Evolutionary conservation across 2,888 invertebrate species (phyloP), one percentile per base, ranked within the genome.

Genomic region (Chironomus tentans): DNA sequence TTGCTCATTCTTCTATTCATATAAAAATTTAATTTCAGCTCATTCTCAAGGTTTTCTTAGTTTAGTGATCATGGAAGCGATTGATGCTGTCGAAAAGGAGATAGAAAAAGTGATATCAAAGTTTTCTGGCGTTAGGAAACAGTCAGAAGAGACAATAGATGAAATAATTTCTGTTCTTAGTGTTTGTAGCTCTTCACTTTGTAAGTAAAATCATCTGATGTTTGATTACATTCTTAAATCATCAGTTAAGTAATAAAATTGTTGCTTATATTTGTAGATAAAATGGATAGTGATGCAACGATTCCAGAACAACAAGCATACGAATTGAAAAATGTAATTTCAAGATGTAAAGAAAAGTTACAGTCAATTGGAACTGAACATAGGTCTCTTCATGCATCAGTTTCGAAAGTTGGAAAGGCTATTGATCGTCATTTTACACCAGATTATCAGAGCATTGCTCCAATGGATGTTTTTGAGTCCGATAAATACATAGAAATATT

Each of bases 321-420:
- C 6, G 73, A 65, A 21, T 28, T 75, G 6, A 46, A 22, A n/a
- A 75, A 28, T 22, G 75, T 68, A 1, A 21, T 75, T 24, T 24
- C 15, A 12, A 13, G 48, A n/a, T 75, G 68, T 50, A 92, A 93
- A 81, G 93, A 94, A 81, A 91, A 92, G 24, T 89, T 94, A 0
- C 90, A 92, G 78, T 88, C 92, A 81, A 86, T 97, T 79, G 92
- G 95, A 0, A 89, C 93, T 77, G 96, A 97, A 84, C 94, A 95
- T 81, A 87, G 94, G 79, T 89, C 89, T 78, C 85, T 94, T 15
- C 95, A 96, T 81, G 82, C 83, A 0, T 80, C 82, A 2, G 92
- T 93, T 4, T 98, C 98, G 0, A 93, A 95, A 87, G 95, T 98
- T 70, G 98, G 98, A 72, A 98, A 98, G 85, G 92, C 95, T 0